Base-by-base conservation (phyloP, 2,113 vertebrate species). In the Pseudopipra pipra region DNA sequence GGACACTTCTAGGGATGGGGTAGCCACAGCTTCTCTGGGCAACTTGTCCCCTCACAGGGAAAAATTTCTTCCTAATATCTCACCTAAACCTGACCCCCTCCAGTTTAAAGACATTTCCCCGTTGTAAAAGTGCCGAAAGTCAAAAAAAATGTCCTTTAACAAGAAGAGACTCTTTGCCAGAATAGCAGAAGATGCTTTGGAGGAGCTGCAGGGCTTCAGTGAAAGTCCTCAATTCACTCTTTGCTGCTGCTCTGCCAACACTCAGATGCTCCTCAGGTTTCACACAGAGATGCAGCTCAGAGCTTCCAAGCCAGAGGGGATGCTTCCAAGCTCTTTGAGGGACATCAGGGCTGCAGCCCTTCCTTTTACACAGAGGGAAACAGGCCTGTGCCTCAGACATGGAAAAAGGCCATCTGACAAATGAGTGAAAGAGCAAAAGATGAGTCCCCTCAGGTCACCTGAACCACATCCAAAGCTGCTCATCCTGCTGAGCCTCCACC, bases 61-160 rank as follows among this genome's bases (percentile, higher is more conserved):
- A 3, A 0, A 28, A 30, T 46, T 67, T 3, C 20, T 30, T 21
- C 6, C 28, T 2, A 24, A n/a, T 10, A 22, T 22, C 54, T 9
- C 12, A 67, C 14, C 28, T 44, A 47, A n/a, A 16, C 28, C 20
- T 41, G n/a, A 23, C 3, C 20, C 22, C 20, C 11, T 61, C 28
- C 23, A 89, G 15, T 22, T 39, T 9, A 47, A 68, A 68, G 6
- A 11, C 11, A 35, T 46, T 59, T 35, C 19, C 8, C 23, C 39
- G 5, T 46, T 31, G 11, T 18, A 37, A 52, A 61, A n/a, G 14
- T 43, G 21, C 6, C 6, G 35, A 17, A 72, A 58, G 2, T 19
- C 11, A 20, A 75, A 21, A 30, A 78, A 79, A 41, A 11, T 5
- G 2, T 12, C 4, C 20, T 67, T 81, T 59, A 24, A 31, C 11